Base-by-base conservation (phyloP, 2,888 invertebrate species). In the Cataglyphis rosenhaueri region DNA sequence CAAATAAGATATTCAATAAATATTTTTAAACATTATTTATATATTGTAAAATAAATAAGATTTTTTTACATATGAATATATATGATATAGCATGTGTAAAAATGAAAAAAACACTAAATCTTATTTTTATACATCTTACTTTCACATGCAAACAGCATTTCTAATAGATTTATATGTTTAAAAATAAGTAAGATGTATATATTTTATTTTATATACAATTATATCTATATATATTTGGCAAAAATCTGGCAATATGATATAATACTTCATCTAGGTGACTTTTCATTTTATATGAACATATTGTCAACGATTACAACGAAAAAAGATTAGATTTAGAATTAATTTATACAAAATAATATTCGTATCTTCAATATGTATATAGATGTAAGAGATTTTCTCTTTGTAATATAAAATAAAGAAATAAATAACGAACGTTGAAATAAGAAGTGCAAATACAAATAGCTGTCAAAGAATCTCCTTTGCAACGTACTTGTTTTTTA, bases 321-420 rank as follows among this genome's bases (percentile, higher is more conserved):
- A 59, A 70, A 44, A 70, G 59, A 78, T 41, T n/a, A 48, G 18
- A 52, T 52, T n/a, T 52, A 52, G 52, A 52, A 70, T 78, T 59
- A 82, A 81, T 76, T 68, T 87, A 78, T 87, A 85, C 41, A 15
- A 71, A 76, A 55, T 32, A 64, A 68, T 29, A 29, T 29, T 35
- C 66, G 73, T 88, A 65, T 59, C 32, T 57, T 62, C 38, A 81
- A 82, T 38, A 81, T 66, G 75, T 89, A 81, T 84, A 87, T 84
- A 88, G 87, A 83, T 85, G 71, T 88, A 89, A 87, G 73, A 84
- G 71, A 86, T 84, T 88, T 89, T 70, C 61, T 88, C 83, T 88
- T 82, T 88, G 87, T 78, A 88, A 79, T 65, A 84, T 65, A 79
- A 38, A 64, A 62, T 71, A 81, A 89, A 90, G 85, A 89, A 89